Evolutionary conservation across 2,113 vertebrate genomes (phyloP), one percentile per base, ranked within the genome.

Genomic region (Nerophis lumbriciformis): DNA sequence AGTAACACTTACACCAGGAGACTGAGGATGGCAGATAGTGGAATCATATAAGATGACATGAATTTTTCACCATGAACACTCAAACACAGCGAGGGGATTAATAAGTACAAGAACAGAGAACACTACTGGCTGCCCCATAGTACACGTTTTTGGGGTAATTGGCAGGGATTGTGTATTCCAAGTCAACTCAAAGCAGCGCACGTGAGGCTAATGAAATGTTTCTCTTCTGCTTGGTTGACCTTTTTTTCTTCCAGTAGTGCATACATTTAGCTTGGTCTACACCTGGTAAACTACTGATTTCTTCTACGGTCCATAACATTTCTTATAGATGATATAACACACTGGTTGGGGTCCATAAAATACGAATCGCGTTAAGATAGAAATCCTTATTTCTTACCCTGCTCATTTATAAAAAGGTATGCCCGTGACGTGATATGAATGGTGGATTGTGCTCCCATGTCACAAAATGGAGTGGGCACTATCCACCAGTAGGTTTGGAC

Each of bases 131-230:
- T 87, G 79, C 76, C 82, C 38, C 76, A 62, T 53, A 72, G 73
- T 61, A 21, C 58, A 75, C 49, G 65, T 81, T 83, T 83, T 71
- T 76, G 75, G 64, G 76, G 75, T 88, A 88, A 87, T 87, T 88
- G 86, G 79, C 77, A 49, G 64, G 52, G 77, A 77, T 68, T 72
- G 72, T 74, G 70, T 82, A 76, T 83, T 86, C 59, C 38, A 75
- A 77, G 71, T 78, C 51, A 65, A 73, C 66, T 68, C 72, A 59
- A 82, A 68, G 68, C 66, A 4, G 61, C 28, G 14, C 75, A 61
- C 50, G 64, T 68, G 67, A 68, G 54, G 14, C 61, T 83, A 82
- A 86, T 78, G 66, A 83, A 57, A 83, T 72, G 57, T 58, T 81
- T 62, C 59, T 68, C 71, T 69, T 61, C 37, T 16, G 73, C 77